phyloP scores from a whole-genome alignment of 2,888 invertebrate genomes.

The Temnothorax ravouxi region DNA sequence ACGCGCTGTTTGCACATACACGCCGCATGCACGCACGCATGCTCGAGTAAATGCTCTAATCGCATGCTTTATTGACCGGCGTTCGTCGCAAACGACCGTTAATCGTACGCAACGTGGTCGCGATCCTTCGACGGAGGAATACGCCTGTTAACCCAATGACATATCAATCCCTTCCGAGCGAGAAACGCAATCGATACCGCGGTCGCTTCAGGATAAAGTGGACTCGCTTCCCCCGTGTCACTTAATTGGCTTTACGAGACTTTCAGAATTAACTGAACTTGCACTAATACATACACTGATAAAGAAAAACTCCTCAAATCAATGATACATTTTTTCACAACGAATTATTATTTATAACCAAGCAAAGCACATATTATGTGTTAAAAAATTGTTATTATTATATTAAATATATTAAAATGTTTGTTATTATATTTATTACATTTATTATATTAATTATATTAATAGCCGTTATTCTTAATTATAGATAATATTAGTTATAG shows the following conservation, averaged over 20 bases:
- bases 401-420: slow-evolving; percentile 3
- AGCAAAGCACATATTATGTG: not conserved
- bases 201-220: not conserved
- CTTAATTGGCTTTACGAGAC: slow-evolving; percentile 14
- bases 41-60: slow-evolving; percentile 31
- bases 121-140: slow-evolving; percentile 32
- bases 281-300: not conserved
- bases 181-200: slow-evolving; percentile 32
- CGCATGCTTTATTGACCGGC: slow-evolving; percentile 18
- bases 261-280: slow-evolving; percentile 2
- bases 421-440: not conserved
- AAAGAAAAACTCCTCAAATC: not conserved
- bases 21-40: not conserved
- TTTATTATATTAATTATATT: not conserved
- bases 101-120: slow-evolving; percentile 24
- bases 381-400: not conserved
- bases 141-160: slow-evolving; percentile 33
- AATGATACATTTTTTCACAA: not conserved
- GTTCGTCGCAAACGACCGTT: slow-evolving; percentile 21
- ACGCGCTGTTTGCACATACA: slow-evolving; percentile 33
- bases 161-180: slow-evolving; percentile 39
- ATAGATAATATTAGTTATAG: not conserved
- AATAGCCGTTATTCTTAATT: not conserved
- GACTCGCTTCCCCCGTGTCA: not conserved
- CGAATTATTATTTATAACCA: not conserved